phyloP scores from a whole-genome alignment of 2,888 invertebrate genomes.

The Monopis laevigella region DNA sequence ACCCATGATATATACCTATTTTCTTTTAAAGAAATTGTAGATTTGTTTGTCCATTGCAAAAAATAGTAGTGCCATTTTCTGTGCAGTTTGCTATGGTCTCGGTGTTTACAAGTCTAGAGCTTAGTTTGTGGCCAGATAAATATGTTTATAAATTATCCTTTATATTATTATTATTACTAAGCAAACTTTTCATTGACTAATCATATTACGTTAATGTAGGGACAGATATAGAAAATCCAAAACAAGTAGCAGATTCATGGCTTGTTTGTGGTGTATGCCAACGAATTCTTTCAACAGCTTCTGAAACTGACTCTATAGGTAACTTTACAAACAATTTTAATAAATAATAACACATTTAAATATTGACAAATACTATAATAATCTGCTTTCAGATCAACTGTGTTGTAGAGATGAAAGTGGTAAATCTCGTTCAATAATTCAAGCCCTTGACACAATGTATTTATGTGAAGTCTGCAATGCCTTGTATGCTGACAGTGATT shows the following conservation, averaged over 20 bases:
- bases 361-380: no score
- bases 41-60: no score
- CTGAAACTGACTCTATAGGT: constrained; percentile 50
- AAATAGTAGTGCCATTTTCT: no score
- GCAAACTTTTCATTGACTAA: no score
- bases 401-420: constrained; percentile 42
- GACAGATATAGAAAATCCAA: neutral
- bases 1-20: no score
- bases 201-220: neutral
- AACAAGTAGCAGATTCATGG: constrained; percentile 48
- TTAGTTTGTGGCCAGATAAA: no score
- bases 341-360: neutral
- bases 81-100: no score
- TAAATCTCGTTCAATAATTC: constrained; percentile 32
- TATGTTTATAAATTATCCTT: no score
- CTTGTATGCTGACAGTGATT: constrained; percentile 45
- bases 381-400: constrained; percentile 39
- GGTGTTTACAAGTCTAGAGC: no score
- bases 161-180: no score
- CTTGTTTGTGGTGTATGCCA: constrained; percentile 48
- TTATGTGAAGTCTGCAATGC: constrained; percentile 53
- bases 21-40: no score
- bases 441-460: constrained; percentile 46
- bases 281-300: constrained; percentile 47
- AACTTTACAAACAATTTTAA: constrained; percentile 14